Base-by-base conservation (phyloP, 2,888 invertebrate genomes). In the Chironomus riparius region DNA sequence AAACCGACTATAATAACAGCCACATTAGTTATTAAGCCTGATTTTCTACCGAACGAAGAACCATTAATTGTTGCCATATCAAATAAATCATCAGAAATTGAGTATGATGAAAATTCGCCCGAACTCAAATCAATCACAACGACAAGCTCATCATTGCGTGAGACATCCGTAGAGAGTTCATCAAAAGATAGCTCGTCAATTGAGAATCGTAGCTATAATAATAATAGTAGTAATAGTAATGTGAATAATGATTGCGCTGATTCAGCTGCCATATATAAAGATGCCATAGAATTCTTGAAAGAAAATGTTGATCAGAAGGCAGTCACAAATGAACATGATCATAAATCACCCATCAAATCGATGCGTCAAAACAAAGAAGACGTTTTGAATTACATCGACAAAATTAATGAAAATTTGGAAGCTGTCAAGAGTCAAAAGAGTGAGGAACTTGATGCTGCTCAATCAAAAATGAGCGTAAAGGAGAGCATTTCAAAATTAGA, bases 141-240 rank as follows among this genome's bases (percentile, higher is more conserved):
- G 13, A 68, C 69, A 22, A 50, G 69, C 28, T 76, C 76, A 21
- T 56, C 69, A 56, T 10, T 69, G 50, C 69, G 76, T 38, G 76
- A 76, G 50, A 76, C 76, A 13, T 76, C 76, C n/a, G 38, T 69
- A 22, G 76, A 76, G 15, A 76, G 76, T 56, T 24, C 56, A 76
- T 68, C 75, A 65, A 75, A 75, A 22, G 38, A 61, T 21, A 50
- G 50, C 13, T 56, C 28, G 3, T 22, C 61, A 3, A 56, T 15
- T 56, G 56, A 56, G 38, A 7, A 38, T 10, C 38, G 38, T 56
- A 56, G 7, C 56, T 18, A 18, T 56, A 56, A 56, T n/a, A 56
- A 18, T 21, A 47, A 22, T 13, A 56, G 56, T 15, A 6, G 2
- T 61, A 24, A 18, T 47, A 6, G 2, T 21, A 74, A 21, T 13